Evolutionary conservation across 2,113 vertebrate species (phyloP).

Genomic region (Herpailurus yagouaroundi): DNA sequence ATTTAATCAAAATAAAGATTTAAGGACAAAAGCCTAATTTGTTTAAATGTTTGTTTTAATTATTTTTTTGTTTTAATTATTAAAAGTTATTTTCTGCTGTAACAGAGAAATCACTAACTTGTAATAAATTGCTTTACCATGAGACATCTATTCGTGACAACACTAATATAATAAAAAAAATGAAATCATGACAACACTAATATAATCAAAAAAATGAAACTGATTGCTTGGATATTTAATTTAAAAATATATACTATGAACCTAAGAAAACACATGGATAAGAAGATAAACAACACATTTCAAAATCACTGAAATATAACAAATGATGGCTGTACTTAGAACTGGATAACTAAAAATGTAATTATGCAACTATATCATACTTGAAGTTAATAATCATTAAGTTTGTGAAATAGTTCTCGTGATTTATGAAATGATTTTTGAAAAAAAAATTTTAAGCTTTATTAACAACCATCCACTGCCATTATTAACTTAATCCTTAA

Average conservation of each 20-base stretch:
- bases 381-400: constrained; percentile 2
- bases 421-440: constrained; percentile 15
- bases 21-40: not conserved
- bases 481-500: constrained; percentile 29
- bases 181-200: not conserved
- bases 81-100: constrained; percentile 8
- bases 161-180: constrained; percentile 20
- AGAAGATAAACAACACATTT: constrained; percentile 25
- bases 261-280: not conserved
- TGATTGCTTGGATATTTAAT: not conserved
- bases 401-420: not conserved
- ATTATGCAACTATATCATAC: not conserved
- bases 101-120: not conserved
- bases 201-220: constrained; percentile 10
- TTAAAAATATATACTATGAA: constrained; percentile 20
- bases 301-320: constrained; percentile 22
- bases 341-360: not conserved
- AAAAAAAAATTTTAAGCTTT: not conserved
- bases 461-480: not conserved
- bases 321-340: constrained; percentile 24
- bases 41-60: constrained; percentile 18
- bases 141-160: not conserved
- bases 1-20: not conserved
- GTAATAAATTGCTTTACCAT: not conserved
- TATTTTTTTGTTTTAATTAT: constrained; percentile 29